These are phyloP conservation scores for Cichladusa arquata DNA, from an alignment of 2,113 vertebrate genomes.

Conservation along the genomic window DNA sequence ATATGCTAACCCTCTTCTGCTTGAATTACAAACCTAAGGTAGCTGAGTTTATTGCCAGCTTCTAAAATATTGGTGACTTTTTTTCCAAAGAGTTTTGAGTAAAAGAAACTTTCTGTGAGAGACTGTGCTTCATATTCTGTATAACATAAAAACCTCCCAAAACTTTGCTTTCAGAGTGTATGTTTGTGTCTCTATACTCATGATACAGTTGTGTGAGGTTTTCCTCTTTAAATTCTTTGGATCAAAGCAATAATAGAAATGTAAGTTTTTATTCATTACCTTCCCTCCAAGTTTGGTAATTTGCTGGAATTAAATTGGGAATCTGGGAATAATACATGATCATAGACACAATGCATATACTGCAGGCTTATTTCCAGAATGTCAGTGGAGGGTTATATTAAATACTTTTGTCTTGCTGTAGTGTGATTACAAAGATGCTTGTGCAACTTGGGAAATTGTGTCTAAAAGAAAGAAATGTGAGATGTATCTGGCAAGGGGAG, in stretches of 20 bases:
- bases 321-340: not conserved
- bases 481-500: conserved; percentile 21
- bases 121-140: not conserved
- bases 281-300: conserved; percentile 5
- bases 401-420: conserved; percentile 18
- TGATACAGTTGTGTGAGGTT: not conserved
- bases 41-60: not conserved
- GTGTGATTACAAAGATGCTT: not conserved
- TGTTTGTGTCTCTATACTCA: not conserved
- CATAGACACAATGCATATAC: not conserved
- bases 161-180: not conserved
- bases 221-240: not conserved
- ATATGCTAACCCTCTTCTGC: not conserved
- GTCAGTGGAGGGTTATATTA: not conserved
- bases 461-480: conserved; percentile 33
- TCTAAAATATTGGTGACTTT: not conserved
- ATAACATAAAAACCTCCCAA: not conserved
- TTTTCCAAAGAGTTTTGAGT: not conserved
- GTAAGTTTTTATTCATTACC: not conserved
- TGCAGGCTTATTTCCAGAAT: not conserved
- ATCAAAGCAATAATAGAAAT: conserved; percentile 1
- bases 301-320: conserved; percentile 23
- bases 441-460: conserved; percentile 10
- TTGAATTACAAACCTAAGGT: not conserved
- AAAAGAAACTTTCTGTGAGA: not conserved